A percentile compares a stretch with the other conserved stretches of the same genome.
Conservation (phyloP, 2,113 vertebrate species). For the Pongo abelii region DNA sequence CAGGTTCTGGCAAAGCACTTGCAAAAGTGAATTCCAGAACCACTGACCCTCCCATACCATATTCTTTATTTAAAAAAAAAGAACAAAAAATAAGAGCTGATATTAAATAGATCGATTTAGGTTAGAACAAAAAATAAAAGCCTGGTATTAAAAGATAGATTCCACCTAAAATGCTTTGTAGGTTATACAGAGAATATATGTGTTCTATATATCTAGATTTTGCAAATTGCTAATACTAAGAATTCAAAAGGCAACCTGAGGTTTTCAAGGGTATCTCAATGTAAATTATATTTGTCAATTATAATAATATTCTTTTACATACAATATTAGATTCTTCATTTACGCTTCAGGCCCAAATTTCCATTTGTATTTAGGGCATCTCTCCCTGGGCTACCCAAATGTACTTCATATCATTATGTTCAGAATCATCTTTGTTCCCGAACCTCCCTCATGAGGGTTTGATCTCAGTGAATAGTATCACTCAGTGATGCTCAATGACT, state of each 20-base stretch:
- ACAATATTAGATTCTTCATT: neutral
- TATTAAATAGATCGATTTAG: too few relatives aligned
- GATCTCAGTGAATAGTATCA: neutral
- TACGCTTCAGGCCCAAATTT: neutral
- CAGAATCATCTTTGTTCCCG: neutral
- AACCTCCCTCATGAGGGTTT: neutral
- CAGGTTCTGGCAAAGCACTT: slow-evolving; percentile 42
- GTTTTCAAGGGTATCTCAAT: slow-evolving; percentile 4
- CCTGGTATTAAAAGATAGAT: neutral
- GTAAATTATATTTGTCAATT: slow-evolving; percentile 23
- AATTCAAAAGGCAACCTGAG: neutral
- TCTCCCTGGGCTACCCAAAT: neutral
- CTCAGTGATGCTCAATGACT: too few relatives aligned
- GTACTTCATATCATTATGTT: neutral
- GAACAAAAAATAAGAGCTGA: neutral
- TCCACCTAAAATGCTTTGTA: neutral
- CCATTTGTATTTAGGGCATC: neutral
- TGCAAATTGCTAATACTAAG: neutral
- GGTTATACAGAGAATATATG: neutral
- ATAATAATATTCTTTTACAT: neutral
- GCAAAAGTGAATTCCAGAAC: slow-evolving; percentile 29
- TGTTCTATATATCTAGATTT: neutral
- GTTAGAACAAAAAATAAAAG: neutral
- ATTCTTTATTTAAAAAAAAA: neutral
- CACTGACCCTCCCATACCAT: neutral